A percentile compares a stretch with the other conserved stretches of the same genome.
These are phyloP conservation scores for Enteromius trimaculatus DNA, from an alignment of 2,797 vertebrate species.

Conservation along the genomic window DNA sequence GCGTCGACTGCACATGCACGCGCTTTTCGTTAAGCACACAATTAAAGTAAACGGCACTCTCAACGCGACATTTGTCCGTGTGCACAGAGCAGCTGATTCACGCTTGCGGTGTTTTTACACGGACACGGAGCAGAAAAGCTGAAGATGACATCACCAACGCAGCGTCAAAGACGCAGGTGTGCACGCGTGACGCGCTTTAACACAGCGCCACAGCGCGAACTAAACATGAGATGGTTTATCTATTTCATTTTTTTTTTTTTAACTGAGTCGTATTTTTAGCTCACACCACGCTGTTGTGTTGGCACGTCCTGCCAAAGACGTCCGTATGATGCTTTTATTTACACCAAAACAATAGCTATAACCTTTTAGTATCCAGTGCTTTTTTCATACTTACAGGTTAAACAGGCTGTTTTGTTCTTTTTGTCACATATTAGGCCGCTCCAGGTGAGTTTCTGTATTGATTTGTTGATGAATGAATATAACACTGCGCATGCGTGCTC, in stretches of 20 bases:
- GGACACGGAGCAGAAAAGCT: background rate
- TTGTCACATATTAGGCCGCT: background rate
- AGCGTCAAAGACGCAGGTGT: conserved; percentile 51
- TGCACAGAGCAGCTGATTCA: background rate
- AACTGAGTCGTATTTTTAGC: background rate
- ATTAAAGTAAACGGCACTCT: background rate
- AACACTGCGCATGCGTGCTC: background rate
- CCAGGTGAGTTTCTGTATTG: background rate
- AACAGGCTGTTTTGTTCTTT: background rate
- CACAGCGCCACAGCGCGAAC: background rate
- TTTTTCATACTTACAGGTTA: conserved; percentile 21
- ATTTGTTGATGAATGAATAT: background rate
- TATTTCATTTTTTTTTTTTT: background rate
- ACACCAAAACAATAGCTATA: background rate
- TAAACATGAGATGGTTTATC: background rate
- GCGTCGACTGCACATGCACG: background rate
- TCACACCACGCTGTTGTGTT: too few relatives aligned
- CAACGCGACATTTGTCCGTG: background rate
- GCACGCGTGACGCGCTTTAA: background rate
- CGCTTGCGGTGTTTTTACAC: background rate
- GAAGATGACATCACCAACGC: conserved; percentile 47
- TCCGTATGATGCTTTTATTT: background rate
- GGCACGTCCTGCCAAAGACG: too few relatives aligned
- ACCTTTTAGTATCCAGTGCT: background rate
- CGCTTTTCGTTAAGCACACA: background rate